These are phyloP conservation scores for Scartelaos histophorus DNA, from an alignment of 2,113 vertebrate species.

Conservation along the genomic window DNA sequence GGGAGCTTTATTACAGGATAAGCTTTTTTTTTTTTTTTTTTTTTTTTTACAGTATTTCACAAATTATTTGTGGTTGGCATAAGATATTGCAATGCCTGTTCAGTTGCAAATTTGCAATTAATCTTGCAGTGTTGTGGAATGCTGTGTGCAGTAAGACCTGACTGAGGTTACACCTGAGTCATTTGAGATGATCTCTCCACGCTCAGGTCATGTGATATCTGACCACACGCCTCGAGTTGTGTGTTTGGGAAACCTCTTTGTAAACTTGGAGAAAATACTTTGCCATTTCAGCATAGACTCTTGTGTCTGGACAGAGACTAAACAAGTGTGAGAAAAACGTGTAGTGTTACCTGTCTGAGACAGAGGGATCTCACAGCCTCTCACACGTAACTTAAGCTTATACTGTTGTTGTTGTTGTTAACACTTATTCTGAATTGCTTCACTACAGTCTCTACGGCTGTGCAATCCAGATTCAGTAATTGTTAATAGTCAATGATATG, in stretches of 20 bases:
- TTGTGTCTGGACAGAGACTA: constrained; percentile 28
- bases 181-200: constrained; percentile 11
- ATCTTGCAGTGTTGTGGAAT: constrained; percentile 7
- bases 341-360: constrained; percentile 32
- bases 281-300: constrained; percentile 37
- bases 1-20: constrained; percentile 6
- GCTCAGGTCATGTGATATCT: constrained; percentile 48
- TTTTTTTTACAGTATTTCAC: no score
- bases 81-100: background rate
- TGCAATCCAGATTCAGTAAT: no score
- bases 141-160: constrained; percentile 33
- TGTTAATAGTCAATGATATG: no score
- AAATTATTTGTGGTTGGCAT: no score
- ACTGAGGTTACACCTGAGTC: constrained; percentile 49
- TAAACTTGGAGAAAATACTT: constrained; percentile 3
- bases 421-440: constrained; percentile 12
- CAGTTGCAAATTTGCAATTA: background rate
- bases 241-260: constrained; percentile 29
- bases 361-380: constrained; percentile 2
- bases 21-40: no score
- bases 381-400: constrained; percentile 44
- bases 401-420: constrained; percentile 48
- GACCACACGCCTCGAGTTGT: constrained; percentile 32
- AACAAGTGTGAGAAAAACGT: constrained; percentile 11
- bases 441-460: background rate